phyloP scores from a whole-genome alignment of 2,888 invertebrate genomes.

The Drosophila macrothrix region DNA sequence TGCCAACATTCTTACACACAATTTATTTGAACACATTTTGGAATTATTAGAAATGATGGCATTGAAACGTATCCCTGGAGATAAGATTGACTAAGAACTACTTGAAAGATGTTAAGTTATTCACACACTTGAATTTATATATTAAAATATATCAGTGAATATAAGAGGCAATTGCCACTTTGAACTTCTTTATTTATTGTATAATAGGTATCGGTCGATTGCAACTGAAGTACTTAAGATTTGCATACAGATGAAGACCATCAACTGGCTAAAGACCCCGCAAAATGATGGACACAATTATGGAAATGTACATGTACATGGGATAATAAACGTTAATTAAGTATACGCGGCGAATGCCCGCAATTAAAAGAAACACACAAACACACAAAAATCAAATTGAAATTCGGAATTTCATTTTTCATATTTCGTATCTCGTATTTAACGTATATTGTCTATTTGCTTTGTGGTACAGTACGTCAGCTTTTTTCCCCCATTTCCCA shows the following conservation, averaged over 20 bases:
- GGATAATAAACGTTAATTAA: conserved; percentile 25
- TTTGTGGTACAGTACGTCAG: conserved; percentile 16
- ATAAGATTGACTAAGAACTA: no score
- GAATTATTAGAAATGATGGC: not conserved
- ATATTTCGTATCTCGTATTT: not conserved
- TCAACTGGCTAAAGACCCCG: conserved; percentile 26
- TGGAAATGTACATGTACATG: not conserved
- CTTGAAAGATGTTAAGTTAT: no score
- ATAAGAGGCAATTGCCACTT: not conserved
- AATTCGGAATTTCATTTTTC: conserved; percentile 4
- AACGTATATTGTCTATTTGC: not conserved
- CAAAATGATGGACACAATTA: not conserved
- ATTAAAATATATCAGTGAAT: not conserved
- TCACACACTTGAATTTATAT: no score
- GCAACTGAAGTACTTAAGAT: conserved; percentile 21
- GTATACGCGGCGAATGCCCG: conserved; percentile 41
- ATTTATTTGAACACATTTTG: not conserved
- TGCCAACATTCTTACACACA: not conserved
- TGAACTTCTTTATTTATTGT: not conserved
- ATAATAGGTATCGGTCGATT: conserved; percentile 13
- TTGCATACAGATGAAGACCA: conserved; percentile 1
- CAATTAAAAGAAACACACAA: conserved; percentile 24
- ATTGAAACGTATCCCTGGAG: no score
- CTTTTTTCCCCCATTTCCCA: not conserved
- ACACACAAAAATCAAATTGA: not conserved